Conservation (phyloP, 2,888 invertebrate species). For the Netelia virgata region DNA sequence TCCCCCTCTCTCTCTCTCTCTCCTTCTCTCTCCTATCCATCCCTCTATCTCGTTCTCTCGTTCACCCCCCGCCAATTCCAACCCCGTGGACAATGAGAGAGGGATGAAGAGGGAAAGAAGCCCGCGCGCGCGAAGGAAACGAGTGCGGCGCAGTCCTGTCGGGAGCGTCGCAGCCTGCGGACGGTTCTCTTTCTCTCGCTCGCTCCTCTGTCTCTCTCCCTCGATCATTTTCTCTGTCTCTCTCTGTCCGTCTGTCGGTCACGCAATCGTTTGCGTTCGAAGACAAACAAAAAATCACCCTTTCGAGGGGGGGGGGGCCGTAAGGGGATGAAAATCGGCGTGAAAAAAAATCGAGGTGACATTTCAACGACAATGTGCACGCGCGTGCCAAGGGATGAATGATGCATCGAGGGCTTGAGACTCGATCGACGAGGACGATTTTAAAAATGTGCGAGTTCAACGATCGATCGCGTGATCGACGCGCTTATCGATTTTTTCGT, state of each 20-base stretch:
- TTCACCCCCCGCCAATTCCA: conserved; percentile 30
- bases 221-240: not conserved
- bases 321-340: not conserved
- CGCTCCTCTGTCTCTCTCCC: conserved; percentile 68
- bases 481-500: conserved; percentile 27
- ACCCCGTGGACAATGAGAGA: conserved; percentile 12
- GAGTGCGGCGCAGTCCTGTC: conserved; percentile 83
- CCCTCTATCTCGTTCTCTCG: conserved; percentile 15
- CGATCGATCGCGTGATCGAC: conserved; percentile 2
- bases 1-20: conserved; percentile 40
- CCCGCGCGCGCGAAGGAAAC: conserved; percentile 65
- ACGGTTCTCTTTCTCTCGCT: conserved; percentile 75
- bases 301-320: too few species aligned
- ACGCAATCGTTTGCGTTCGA: conserved; percentile 3
- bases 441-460: not conserved
- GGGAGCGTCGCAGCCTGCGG: conserved; percentile 84
- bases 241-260: not conserved
- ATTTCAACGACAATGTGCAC: not conserved
- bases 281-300: not conserved
- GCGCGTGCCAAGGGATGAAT: not conserved
- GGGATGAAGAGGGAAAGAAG: conserved; percentile 73
- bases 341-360: not conserved
- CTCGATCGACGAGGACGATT: not conserved
- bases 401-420: not conserved
- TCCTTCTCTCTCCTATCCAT: too few species aligned